These are phyloP conservation scores for Eurypyga helias DNA, from an alignment of 2,113 vertebrate species.

Conservation along the genomic window DNA sequence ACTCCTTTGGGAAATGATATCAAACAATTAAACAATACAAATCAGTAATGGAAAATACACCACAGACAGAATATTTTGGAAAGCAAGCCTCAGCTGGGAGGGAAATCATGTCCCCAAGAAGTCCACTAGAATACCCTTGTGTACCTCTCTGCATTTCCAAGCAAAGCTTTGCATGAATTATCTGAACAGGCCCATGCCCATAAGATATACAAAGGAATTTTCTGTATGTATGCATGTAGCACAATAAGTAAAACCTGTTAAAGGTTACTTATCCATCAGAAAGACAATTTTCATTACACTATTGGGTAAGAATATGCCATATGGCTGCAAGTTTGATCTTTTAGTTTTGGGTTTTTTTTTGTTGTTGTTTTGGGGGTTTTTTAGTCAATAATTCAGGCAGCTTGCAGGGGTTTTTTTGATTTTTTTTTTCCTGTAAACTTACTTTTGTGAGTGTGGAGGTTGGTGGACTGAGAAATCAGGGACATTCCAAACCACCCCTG, in stretches of 20 bases:
- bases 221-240: not conserved
- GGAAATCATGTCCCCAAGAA: not conserved
- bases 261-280: not conserved
- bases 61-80: not conserved
- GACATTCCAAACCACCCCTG: not conserved
- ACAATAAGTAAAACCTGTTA: not conserved
- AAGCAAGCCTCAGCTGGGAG: not conserved
- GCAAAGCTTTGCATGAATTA: not conserved
- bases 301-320: not conserved
- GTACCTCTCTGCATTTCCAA: not conserved
- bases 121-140: not conserved
- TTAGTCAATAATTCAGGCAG: not conserved
- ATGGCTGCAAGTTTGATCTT: not conserved
- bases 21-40: not conserved
- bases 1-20: not conserved
- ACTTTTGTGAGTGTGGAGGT: not conserved
- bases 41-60: not conserved
- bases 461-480: not conserved
- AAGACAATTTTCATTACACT: not conserved
- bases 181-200: not conserved
- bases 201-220: not conserved
- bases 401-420: too few species aligned
- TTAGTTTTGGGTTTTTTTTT: not conserved
- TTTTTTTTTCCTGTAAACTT: not conserved
- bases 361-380: too few species aligned